Evolutionary conservation across 2,888 invertebrate genomes (phyloP).

Genomic region (Athalia circularis): DNA sequence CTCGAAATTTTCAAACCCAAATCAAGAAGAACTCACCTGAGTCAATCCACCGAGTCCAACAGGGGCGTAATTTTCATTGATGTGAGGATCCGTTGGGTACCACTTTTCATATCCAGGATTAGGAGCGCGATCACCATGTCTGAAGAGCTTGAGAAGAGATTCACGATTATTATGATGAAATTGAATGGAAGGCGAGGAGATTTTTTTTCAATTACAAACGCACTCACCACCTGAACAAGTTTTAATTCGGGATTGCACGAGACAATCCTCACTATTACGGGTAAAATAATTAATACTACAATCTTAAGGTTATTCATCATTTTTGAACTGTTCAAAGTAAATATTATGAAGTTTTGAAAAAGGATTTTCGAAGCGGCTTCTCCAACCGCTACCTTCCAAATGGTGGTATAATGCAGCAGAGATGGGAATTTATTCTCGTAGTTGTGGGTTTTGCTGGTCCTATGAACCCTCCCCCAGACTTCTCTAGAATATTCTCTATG

Average conservation of each 20-base stretch:
- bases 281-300: background rate
- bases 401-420: background rate
- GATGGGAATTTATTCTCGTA: constrained; percentile 32
- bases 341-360: background rate
- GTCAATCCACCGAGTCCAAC: constrained; percentile 48
- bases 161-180: background rate
- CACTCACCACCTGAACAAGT: constrained; percentile 48
- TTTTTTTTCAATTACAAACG: background rate
- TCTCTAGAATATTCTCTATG: background rate
- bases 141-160: constrained; percentile 38
- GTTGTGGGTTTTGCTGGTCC: background rate
- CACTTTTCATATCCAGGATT: constrained; percentile 25
- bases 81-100: constrained; percentile 51
- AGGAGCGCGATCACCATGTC: constrained; percentile 54
- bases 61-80: constrained; percentile 47
- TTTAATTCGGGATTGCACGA: constrained; percentile 43
- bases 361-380: constrained; percentile 51
- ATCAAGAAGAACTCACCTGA: constrained; percentile 5
- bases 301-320: background rate
- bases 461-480: background rate
- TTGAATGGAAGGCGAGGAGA: background rate
- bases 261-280: background rate
- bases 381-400: constrained; percentile 27
- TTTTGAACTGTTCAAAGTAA: background rate
- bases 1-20: background rate